Conservation (phyloP, 64 coral and sea anemone species). For the Catalaphyllia jardinei region DNA sequence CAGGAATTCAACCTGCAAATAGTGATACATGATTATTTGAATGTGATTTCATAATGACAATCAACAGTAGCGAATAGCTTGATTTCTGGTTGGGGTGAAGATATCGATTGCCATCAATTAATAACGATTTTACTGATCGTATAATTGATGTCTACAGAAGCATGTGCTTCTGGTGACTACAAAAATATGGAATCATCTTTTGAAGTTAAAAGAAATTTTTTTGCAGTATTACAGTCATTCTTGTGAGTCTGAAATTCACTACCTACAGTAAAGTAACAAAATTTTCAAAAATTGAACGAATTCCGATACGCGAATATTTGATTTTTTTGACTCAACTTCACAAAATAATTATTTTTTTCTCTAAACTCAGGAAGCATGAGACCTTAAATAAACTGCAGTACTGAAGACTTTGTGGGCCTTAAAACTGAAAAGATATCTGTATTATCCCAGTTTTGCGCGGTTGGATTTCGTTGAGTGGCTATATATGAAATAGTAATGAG, state of each 20-base stretch:
- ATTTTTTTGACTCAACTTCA: not conserved
- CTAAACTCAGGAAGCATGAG: not conserved
- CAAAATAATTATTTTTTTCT: not conserved
- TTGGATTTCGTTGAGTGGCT: not conserved
- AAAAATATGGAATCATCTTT: too few relatives aligned
- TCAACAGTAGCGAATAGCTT: too few relatives aligned
- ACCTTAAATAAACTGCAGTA: not conserved
- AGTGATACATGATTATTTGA: too few relatives aligned
- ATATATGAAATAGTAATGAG: conserved; percentile 53
- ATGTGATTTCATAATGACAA: too few relatives aligned
- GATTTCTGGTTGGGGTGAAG: too few relatives aligned
- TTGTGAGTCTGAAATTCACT: not conserved
- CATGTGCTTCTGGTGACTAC: too few relatives aligned
- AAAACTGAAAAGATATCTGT: not conserved
- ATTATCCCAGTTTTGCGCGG: not conserved
- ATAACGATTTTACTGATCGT: too few relatives aligned
- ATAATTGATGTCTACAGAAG: too few relatives aligned
- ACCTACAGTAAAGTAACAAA: not conserved
- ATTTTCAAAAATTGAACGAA: not conserved
- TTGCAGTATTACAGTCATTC: not conserved
- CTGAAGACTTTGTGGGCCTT: not conserved
- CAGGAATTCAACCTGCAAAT: too few relatives aligned
- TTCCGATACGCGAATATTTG: not conserved
- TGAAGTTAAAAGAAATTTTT: too few relatives aligned
- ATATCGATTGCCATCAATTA: too few relatives aligned